Evolutionary conservation across 2,888 invertebrate genomes (phyloP), one percentile per base, ranked within the genome.

Genomic region (Sarcophaga variegata): DNA sequence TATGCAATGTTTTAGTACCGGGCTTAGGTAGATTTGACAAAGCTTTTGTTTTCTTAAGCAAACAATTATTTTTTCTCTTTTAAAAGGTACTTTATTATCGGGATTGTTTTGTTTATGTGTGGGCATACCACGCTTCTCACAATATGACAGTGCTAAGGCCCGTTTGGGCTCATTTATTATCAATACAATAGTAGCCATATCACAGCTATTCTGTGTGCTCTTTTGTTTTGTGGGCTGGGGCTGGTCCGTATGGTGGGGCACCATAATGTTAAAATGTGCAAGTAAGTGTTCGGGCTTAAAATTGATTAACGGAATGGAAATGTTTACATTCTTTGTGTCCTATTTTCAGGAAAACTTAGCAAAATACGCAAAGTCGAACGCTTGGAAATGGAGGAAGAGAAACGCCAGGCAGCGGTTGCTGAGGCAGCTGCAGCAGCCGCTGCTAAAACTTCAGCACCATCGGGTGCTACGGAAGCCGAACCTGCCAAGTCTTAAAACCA

Each of bases 241-340:
- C 89, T 99, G 99, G 99, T 98, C 98, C 86, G 96, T 99, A 88
- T 98, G 98, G 96, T 99, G 99, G 99, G 99, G 99, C 3, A 96
- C 98, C 89, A 97, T 98, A 91, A 97, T 99, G 96, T 94, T 99
- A 88, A 96, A 96, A 91, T 95, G 97, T 90, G 96, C 99, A 87
- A 96, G 99, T 99, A 94, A 96, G 97, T 86, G 45, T 37, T 22
- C 49, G 6, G n/a, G 1, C 6, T 8, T 17, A 17, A 62, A 22
- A 62, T 10, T 62, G 20, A 8, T 20, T 62, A 10, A 54, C 2
- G 4, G n/a, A 14, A 14, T 12, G 17, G 11, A 45, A 14, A 5
- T 77, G 5, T n/a, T n/a, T n/a, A 49, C n/a, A 17, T 5, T 60
- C 11, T 25, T 17, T 1, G 12, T 20, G 22, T 45, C 45, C 85